Evolutionary conservation across 2,113 vertebrate genomes (phyloP).

Genomic region (Raphicerus campestris): DNA sequence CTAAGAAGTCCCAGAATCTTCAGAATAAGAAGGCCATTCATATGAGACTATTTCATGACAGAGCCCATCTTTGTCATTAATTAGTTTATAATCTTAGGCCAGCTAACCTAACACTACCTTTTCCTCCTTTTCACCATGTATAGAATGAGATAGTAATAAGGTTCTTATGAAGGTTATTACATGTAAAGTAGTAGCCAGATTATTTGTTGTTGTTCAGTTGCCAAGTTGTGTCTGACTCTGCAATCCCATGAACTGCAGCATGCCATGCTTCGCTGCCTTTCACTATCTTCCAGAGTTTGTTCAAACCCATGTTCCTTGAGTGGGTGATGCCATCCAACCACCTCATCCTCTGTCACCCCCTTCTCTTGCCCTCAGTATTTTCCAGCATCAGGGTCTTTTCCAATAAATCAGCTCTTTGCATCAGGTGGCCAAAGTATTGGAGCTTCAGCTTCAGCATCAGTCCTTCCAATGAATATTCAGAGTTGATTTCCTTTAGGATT

Average conservation of each 20-base stretch:
- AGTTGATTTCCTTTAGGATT: not conserved
- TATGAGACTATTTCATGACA: not conserved
- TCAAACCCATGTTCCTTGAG: not conserved
- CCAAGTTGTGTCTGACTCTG: not conserved
- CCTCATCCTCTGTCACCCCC: not conserved
- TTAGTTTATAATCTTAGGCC: not conserved
- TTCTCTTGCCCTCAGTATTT: not conserved
- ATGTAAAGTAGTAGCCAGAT: not conserved
- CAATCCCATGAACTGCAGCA: not conserved
- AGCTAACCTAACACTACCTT: not conserved
- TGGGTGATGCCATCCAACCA: not conserved
- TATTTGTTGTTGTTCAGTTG: not conserved
- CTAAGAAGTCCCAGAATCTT: not conserved
- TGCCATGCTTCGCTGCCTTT: not conserved
- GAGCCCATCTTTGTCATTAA: not conserved
- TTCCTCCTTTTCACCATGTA: not conserved
- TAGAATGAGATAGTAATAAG: not conserved
- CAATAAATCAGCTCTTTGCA: not conserved
- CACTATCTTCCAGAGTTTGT: not conserved
- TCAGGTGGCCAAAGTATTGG: not conserved
- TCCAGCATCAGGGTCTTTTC: not conserved
- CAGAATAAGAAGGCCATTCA: not conserved
- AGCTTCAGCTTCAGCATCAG: not conserved
- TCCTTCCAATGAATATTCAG: not conserved
- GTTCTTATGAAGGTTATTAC: not conserved